Conservation (phyloP, 2,113 vertebrate genomes). For the Nycticebus coucang region DNA sequence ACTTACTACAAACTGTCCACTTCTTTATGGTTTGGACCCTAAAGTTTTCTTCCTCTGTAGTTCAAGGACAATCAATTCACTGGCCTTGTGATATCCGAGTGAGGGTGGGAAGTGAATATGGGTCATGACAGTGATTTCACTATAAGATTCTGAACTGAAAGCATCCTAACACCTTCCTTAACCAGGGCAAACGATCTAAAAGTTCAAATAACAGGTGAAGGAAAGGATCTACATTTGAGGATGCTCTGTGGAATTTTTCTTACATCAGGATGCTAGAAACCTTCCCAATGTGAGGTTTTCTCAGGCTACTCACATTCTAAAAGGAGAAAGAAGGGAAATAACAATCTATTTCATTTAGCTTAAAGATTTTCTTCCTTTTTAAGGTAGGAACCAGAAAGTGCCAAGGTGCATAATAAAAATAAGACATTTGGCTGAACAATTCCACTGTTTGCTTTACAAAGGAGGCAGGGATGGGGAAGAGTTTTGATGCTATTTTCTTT, state of each 20-base stretch:
- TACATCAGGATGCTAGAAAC: neutral
- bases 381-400: neutral
- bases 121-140: neutral
- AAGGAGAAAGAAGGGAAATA: neutral
- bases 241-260: neutral
- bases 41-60: neutral
- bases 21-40: neutral
- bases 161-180: neutral
- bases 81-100: neutral
- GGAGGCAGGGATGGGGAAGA: neutral
- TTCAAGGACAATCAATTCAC: neutral
- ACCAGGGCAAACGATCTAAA: neutral
- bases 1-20: neutral
- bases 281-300: neutral
- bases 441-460: neutral
- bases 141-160: neutral
- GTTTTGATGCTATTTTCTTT: neutral
- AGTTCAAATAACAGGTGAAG: neutral
- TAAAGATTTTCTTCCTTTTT: neutral
- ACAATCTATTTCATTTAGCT: neutral
- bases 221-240: neutral
- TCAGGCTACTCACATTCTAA: neutral
- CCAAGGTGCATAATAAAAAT: neutral
- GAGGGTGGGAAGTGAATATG: neutral
- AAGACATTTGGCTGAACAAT: neutral